Conservation (phyloP, 1,140 invertebrate species). For the Drosophila navojoa region DNA sequence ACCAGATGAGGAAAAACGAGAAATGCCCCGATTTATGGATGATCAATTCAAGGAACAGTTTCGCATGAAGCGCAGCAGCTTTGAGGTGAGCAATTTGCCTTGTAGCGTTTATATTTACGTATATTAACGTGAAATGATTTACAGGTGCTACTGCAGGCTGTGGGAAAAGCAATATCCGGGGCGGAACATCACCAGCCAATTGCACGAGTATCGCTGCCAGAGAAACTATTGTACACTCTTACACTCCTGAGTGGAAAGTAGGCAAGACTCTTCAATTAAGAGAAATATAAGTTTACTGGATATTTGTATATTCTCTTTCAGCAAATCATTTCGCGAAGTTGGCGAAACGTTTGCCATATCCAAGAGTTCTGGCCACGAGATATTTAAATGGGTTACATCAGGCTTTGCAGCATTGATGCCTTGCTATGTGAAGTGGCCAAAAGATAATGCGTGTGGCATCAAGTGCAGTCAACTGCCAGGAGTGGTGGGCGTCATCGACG, state of each 20-base stretch:
- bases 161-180: constrained; percentile 26
- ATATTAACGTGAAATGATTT: too few species aligned
- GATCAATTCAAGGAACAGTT: constrained; percentile 51
- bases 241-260: constrained; percentile 44
- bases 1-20: not conserved
- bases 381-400: constrained; percentile 45
- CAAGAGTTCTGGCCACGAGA: constrained; percentile 50
- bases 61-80: constrained; percentile 37
- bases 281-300: not conserved
- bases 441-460: constrained; percentile 7
- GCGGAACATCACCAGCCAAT: constrained; percentile 32
- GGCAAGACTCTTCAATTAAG: not conserved
- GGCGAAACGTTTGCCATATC: constrained; percentile 46
- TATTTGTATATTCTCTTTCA: not conserved
- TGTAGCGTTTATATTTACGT: not conserved
- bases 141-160: constrained; percentile 23
- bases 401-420: constrained; percentile 32
- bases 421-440: constrained; percentile 37
- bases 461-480: constrained; percentile 19
- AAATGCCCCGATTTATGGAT: constrained; percentile 12
- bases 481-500: constrained; percentile 49
- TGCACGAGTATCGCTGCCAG: constrained; percentile 23
- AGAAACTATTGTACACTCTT: constrained; percentile 44
- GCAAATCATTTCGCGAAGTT: constrained; percentile 45
- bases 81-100: constrained; percentile 18